Evolutionary conservation across 2,113 vertebrate species (phyloP), one percentile per base, ranked within the genome.

Genomic region (Blennius ocellaris): DNA sequence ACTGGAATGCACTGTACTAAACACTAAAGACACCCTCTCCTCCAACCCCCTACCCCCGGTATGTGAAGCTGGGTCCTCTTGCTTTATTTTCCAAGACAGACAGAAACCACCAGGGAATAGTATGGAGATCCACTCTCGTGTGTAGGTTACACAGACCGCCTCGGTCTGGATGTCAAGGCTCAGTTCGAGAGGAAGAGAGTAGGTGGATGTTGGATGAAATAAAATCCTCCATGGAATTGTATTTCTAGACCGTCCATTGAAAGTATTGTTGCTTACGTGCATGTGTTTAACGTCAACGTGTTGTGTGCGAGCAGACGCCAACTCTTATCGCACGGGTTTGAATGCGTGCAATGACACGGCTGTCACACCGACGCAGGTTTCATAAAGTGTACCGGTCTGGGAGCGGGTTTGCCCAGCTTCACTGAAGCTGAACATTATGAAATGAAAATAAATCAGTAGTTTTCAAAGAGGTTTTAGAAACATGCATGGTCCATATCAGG

Each of bases 81-180:
- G 60, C 69, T 57, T 69, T 56, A 30, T 30, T 30, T 72, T 72
- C 66, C 11, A 50, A 78, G 78, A 50, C 70, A 68, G 78, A 83
- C 81, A 73, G 78, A 79, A 65, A 68, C 77, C 91, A 84, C 80
- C 14, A 6, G 85, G 88, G 89, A 89, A 59, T 54, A 43, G 30
- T 14, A 78, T 82, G 81, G 80, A 89, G 87, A 89, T 79, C 81
- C 51, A 0, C 53, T 45, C 76, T 65, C 47, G 69, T 79, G 81
- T 87, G 61, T 81, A 60, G 80, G 70, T 79, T 72, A 54, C 55
- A 66, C 12, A 73, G 59, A 44, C 41, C 60, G 72, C 63, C 59
- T 62, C 66, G 69, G 83, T 86, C 66, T 74, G 67, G 72, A 79
- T 84, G 84, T 89, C 82, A 77, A 75, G 82, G 67, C 81, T 69